These are phyloP conservation scores for Diploscapter pachys DNA, from an alignment of 1,140 invertebrate species.

Conservation along the genomic window DNA sequence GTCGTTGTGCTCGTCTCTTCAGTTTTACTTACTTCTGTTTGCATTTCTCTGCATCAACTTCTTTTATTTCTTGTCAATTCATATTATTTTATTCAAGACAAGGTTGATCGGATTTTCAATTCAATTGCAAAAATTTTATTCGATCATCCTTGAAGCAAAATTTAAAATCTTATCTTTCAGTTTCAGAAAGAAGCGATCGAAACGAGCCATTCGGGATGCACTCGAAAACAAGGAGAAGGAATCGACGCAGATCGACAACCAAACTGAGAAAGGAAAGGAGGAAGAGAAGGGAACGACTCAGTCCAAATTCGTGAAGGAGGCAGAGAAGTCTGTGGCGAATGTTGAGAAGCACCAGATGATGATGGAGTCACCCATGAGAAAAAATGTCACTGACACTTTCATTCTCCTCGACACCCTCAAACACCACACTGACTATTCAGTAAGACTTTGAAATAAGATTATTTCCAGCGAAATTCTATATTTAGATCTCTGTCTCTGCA, in stretches of 20 bases:
- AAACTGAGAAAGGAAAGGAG: conserved; percentile 6
- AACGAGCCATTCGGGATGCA: conserved; percentile 9
- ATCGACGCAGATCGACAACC: conserved; percentile 7
- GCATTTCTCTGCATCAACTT: too few relatives aligned
- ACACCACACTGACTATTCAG: conserved; percentile 64
- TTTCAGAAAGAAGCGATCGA: neutral
- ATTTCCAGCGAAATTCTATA: neutral
- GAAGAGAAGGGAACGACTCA: conserved; percentile 63
- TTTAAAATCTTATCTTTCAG: too few relatives aligned
- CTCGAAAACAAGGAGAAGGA: conserved; percentile 15
- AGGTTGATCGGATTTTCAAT: too few relatives aligned
- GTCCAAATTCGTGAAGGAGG: neutral
- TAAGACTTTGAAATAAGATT: conserved; percentile 37
- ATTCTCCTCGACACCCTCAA: conserved; percentile 58
- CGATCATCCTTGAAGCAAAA: too few relatives aligned
- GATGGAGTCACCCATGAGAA: conserved; percentile 1
- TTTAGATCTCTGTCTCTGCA: conserved; percentile 20
- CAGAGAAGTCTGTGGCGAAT: neutral
- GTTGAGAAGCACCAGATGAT: conserved; percentile 1
- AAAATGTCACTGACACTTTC: conserved; percentile 45
- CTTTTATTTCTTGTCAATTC: neutral
- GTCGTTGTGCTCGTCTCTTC: too few relatives aligned
- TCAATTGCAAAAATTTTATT: too few relatives aligned
- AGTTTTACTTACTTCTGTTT: too few relatives aligned
- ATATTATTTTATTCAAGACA: too few relatives aligned